phyloP scores from a whole-genome alignment of 2,888 invertebrate species.

The Bimastos eiseni region DNA sequence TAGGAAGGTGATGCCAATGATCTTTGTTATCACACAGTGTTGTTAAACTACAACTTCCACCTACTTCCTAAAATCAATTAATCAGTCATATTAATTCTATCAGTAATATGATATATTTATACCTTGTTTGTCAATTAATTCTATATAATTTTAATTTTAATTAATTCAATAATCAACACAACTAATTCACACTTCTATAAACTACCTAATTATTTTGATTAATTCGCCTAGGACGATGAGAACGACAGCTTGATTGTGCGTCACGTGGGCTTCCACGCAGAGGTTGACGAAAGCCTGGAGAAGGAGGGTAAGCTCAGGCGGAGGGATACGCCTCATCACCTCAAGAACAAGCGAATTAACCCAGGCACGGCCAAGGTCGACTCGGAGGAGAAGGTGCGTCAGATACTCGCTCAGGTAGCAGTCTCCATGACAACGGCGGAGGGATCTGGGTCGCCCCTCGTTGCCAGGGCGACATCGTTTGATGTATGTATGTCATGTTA shows the following conservation, averaged over 20 bases:
- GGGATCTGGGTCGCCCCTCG: neutral
- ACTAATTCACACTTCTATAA: too few relatives aligned
- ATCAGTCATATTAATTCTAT: too few relatives aligned
- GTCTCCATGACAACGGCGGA: constrained; percentile 1
- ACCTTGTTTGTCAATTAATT: too few relatives aligned
- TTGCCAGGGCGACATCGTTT: neutral
- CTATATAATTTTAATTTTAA: too few relatives aligned
- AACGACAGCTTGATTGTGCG: constrained; percentile 34
- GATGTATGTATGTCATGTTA: too few relatives aligned
- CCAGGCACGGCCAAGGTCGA: constrained; percentile 46
- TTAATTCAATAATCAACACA: too few relatives aligned
- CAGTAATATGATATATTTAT: too few relatives aligned
- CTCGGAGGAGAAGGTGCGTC: constrained; percentile 56
- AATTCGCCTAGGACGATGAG: neutral
- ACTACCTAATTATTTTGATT: neutral
- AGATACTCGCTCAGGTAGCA: constrained; percentile 40
- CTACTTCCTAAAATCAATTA: too few relatives aligned
- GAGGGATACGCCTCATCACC: constrained; percentile 97
- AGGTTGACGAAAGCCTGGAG: constrained; percentile 51
- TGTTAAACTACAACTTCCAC: too few relatives aligned
- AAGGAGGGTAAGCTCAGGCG: constrained; percentile 70
- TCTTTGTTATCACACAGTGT: too few relatives aligned
- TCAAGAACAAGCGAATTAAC: constrained; percentile 81
- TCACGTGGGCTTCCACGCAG: constrained; percentile 55
- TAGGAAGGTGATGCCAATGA: too few relatives aligned